Base-by-base conservation (phyloP, 2,888 invertebrate genomes). In the Zaprionus obscuricornis region DNA sequence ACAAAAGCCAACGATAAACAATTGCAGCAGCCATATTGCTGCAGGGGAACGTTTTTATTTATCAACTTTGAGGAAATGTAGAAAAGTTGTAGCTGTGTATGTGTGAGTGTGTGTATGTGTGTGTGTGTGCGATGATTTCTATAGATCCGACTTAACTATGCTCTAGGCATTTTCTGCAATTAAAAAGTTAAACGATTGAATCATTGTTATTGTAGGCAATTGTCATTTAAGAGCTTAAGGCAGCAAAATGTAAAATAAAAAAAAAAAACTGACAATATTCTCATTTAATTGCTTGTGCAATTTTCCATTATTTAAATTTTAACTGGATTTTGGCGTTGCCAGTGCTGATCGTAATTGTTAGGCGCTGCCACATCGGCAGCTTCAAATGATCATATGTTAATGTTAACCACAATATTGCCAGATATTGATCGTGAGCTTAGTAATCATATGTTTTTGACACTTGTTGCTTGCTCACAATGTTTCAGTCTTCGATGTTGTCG, bases 381-480 rank as follows among this genome's bases (percentile, higher is more conserved):
- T 4, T 0, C 0, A 46, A 13, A 3, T 33, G 29, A 63, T 40
- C 64, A 64, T 31, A 26, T 67, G 67, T 7, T 31, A 26, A 26
- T 34, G 13, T 34, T 45, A 1, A 0, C 7, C 10, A 14, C 0
- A 29, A 36, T 40, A 17, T 20, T 60, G 57, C 69, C 64, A 64
- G 55, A 70, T 22, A 4, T 22, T 7, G n/a, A n/a, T 17, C 1
- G 8, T 16, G 43, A 51, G 36, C 49, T 37, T 14, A 22, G 40
- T 46, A 73, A 75, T 75, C 85, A 85, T 63, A 74, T 85, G 85
- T 64, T 82, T 82, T 60, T 72, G 73, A 70, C 82, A 78, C 68
- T 81, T 75, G 78, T 74, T 81, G 81, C 55, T 39, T 36, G 60
- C 33, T 55, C 50, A 46, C 46, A 39, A 17, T 29, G 60, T 17